A percentile compares a stretch with the other conserved stretches of the same genome.
Conservation (phyloP, 2,797 vertebrate genomes). For the Schizothorax lantsangensis region DNA sequence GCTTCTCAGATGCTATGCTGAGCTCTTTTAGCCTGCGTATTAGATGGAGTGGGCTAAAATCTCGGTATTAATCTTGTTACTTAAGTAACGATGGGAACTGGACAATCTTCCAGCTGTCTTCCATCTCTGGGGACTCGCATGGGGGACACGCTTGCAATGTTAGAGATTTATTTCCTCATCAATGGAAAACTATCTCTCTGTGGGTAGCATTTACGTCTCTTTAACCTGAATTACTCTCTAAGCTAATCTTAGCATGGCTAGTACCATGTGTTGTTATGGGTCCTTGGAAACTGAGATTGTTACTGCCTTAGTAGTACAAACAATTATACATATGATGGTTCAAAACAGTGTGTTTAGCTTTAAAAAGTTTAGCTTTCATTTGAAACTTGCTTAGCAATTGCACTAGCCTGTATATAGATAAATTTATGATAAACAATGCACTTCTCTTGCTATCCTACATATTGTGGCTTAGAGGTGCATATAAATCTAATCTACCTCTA, state of each 20-base stretch:
- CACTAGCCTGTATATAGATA: background rate
- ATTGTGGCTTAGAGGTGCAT: background rate
- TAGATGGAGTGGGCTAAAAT: constrained; percentile 51
- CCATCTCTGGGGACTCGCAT: constrained; percentile 36
- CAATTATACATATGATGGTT: background rate
- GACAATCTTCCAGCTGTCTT: constrained; percentile 57
- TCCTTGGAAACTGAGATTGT: background rate
- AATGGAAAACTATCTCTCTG: constrained; percentile 42
- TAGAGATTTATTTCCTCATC: constrained; percentile 58
- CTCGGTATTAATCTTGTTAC: constrained; percentile 60
- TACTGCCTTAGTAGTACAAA: background rate
- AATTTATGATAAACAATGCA: background rate
- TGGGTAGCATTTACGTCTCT: constrained; percentile 51
- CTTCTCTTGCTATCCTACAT: background rate
- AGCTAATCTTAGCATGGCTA: constrained; percentile 8
- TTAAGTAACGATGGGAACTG: constrained; percentile 49
- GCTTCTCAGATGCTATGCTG: constrained; percentile 27
- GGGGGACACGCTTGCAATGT: constrained; percentile 46
- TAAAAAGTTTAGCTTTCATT: background rate
- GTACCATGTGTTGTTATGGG: background rate
- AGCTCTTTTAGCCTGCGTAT: constrained; percentile 39
- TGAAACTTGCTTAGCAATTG: background rate
- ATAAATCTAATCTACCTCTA: background rate
- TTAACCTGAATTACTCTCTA: constrained; percentile 43
- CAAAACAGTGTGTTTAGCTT: background rate